phyloP scores from a whole-genome alignment of 2,888 invertebrate genomes.

The Drosophila tanythrix region DNA sequence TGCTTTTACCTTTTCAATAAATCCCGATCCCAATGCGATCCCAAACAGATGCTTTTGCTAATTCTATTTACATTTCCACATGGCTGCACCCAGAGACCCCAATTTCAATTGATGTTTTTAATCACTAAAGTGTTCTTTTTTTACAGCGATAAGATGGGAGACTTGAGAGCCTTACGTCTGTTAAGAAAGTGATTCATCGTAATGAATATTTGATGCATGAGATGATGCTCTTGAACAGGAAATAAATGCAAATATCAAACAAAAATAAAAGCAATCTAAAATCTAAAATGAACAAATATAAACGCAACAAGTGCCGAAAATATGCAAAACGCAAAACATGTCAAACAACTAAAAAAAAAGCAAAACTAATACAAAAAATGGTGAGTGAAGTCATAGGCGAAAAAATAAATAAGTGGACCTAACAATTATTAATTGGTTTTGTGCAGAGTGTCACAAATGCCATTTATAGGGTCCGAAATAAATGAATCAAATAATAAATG shows the following conservation, averaged over 20 bases:
- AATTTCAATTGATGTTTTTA: conserved; percentile 33
- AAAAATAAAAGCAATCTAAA: conserved; percentile 40
- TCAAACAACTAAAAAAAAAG: conserved; percentile 57
- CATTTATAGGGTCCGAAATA: conserved; percentile 25
- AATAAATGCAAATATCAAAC: conserved; percentile 10
- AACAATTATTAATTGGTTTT: conserved; percentile 29
- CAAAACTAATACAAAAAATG: conserved; percentile 1
- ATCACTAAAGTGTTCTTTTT: conserved; percentile 14
- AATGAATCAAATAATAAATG: conserved; percentile 3
- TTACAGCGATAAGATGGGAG: conserved; percentile 15
- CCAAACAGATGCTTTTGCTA: background rate
- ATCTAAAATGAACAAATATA: conserved; percentile 31
- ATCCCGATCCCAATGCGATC: background rate
- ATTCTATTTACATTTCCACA: conserved; percentile 33
- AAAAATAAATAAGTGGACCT: conserved; percentile 36
- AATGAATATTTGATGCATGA: conserved; percentile 11
- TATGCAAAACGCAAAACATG: conserved; percentile 58
- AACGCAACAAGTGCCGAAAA: conserved; percentile 19
- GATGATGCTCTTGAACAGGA: conserved; percentile 20
- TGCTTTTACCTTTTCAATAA: background rate
- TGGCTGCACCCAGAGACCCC: conserved; percentile 37
- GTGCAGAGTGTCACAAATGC: conserved; percentile 8
- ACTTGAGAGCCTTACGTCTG: background rate
- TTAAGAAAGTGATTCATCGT: conserved; percentile 7
- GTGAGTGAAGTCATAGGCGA: conserved; percentile 67